These are phyloP conservation scores for Colletes gigas DNA, from an alignment of 1,140 invertebrate species.

Conservation along the genomic window DNA sequence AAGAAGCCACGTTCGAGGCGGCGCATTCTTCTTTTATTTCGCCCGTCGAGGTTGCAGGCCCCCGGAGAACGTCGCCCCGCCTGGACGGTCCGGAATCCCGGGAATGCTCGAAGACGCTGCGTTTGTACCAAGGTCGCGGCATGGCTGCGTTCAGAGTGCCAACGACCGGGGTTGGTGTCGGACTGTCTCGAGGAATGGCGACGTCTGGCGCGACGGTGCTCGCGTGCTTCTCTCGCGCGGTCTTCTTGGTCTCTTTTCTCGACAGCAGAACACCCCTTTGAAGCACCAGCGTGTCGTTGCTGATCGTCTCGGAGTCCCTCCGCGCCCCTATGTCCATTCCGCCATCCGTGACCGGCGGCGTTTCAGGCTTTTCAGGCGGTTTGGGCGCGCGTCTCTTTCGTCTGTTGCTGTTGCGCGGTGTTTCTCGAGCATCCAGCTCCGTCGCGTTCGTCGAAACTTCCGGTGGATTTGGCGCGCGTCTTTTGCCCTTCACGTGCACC, in stretches of 20 bases:
- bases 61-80: constrained; percentile 51
- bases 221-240: constrained; percentile 17
- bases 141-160: constrained; percentile 76
- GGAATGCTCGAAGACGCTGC: constrained; percentile 73
- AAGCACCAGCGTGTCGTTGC: constrained; percentile 77
- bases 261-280: constrained; percentile 72
- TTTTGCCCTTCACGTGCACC: constrained; percentile 87
- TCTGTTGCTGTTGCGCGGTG: constrained; percentile 73
- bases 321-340: constrained; percentile 61
- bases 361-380: constrained; percentile 78
- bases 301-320: constrained; percentile 59
- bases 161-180: constrained; percentile 33
- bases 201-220: constrained; percentile 2
- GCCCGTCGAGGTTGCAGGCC: constrained; percentile 34
- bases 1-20: constrained; percentile 50
- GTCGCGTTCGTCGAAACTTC: constrained; percentile 42
- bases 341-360: constrained; percentile 31
- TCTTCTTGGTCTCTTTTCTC: constrained; percentile 61
- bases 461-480: constrained; percentile 88
- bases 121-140: constrained; percentile 86
- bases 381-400: constrained; percentile 83
- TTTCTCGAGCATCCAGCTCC: constrained; percentile 59
- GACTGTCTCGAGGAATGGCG: constrained; percentile 15
- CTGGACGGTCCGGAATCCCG: constrained; percentile 52
- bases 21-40: constrained; percentile 60